Evolutionary conservation across 1,140 invertebrate species (phyloP), one percentile per base, ranked within the genome.

Genomic region (Ganaspis sp.): DNA sequence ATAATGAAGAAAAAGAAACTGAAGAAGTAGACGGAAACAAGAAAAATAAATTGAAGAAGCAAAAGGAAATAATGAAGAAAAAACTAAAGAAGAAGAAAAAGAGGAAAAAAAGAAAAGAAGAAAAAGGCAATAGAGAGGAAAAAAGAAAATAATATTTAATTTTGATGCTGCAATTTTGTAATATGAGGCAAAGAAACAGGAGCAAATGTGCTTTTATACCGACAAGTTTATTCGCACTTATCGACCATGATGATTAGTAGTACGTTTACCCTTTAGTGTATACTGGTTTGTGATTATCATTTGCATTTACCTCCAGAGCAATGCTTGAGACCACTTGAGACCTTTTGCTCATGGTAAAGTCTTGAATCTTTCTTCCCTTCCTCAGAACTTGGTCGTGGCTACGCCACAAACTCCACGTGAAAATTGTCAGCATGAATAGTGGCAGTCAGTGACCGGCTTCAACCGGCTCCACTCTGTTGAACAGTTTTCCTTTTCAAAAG

Each of bases 391-490:
- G 58, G 58, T 64, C 58, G 58, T 64, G n/a, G 58, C 15, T 64
- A 26, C 58, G 23, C 58, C 58, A 8, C 1, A 5, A 64, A 29
- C 23, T 64, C 58, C 58, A 64, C 58, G 58, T 64, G 58, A 64
- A 64, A 64, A 64, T 64, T 64, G 58, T 64, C 58, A 64, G 58
- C 58, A 26, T 64, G 58, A 26, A n/a, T 58, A 64, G 58, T 29
- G 26, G 58, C 29, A 64, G 58, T 29, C 58, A 64, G 58, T 26
- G 58, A 64, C 58, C 58, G 58, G 58, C 26, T 12, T 64, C 58
- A 49, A 49, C 45, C 45, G 45, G 45, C 45, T 49, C n/a, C 45
- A 49, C 29, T 34, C 29, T 49, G 45, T 49, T 49, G 1, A 49
- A 17, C 45, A 49, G 29, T 34, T 34, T 34, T 34, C 6, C 29